Conservation (phyloP, 2,888 invertebrate genomes). For the Deroplatys truncata region DNA sequence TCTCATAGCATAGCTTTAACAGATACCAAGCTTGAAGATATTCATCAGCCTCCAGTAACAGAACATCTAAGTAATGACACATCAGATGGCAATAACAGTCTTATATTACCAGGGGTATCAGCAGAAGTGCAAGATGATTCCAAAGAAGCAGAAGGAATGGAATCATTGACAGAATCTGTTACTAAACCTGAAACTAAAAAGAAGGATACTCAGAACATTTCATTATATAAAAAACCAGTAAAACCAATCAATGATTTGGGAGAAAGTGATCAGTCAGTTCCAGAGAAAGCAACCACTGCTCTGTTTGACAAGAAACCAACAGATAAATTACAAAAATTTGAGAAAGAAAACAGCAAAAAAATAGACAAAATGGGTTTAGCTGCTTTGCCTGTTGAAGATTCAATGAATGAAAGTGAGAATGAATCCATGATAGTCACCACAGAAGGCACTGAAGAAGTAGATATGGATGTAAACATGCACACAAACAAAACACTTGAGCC, state of each 20-base stretch:
- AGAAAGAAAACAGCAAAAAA: conserved; percentile 16
- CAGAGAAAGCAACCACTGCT: not conserved
- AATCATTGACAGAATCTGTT: not conserved
- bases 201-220: not conserved
- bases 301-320: conserved; percentile 5
- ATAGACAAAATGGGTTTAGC: conserved; percentile 14
- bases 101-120: not conserved
- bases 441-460: not conserved
- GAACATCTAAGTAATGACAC: not conserved
- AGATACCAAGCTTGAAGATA: conserved; percentile 4
- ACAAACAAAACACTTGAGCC: not conserved
- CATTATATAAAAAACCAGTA: not conserved
- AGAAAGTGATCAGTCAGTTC: not conserved
- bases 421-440: not conserved
- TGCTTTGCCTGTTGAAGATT: not conserved
- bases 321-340: conserved; percentile 19
- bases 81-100: not conserved
- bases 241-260: not conserved
- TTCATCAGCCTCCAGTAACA: not conserved
- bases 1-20: not conserved
- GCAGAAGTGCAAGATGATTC: not conserved
- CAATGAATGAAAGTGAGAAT: not conserved
- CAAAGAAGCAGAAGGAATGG: not conserved
- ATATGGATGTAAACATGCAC: not conserved
- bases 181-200: conserved; percentile 10